Evolutionary conservation across 2,797 vertebrate genomes (phyloP).

Genomic region (Spatula clypeata): DNA sequence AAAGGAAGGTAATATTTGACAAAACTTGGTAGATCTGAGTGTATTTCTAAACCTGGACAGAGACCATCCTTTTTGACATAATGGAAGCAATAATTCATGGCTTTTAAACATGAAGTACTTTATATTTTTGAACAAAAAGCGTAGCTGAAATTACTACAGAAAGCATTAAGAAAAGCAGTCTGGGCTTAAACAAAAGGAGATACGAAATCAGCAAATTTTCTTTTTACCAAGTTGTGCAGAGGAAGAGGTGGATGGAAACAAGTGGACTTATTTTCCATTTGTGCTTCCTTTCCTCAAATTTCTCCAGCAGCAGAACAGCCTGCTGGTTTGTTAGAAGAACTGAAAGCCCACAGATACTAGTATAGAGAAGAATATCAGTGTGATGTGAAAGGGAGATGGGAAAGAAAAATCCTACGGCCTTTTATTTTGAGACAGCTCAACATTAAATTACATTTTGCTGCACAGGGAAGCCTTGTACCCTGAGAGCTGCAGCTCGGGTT

Average conservation of each 20-base stretch:
- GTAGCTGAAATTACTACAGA: slow-evolving; percentile 54
- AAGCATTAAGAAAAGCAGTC: slow-evolving; percentile 66
- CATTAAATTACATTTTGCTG: background rate
- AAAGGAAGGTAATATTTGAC: slow-evolving; percentile 74
- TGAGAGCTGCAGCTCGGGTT: background rate
- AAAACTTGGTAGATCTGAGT: slow-evolving; percentile 75
- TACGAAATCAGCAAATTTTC: background rate
- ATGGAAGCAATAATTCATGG: slow-evolving; percentile 73
- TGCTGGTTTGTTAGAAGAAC: slow-evolving; percentile 40
- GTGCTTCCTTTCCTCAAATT: slow-evolving; percentile 52
- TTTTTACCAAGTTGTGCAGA: background rate
- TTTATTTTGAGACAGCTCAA: slow-evolving; percentile 30
- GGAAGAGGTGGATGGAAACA: slow-evolving; percentile 33
- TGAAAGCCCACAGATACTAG: slow-evolving; percentile 44
- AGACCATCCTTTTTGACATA: slow-evolving; percentile 72
- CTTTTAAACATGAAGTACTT: slow-evolving; percentile 71
- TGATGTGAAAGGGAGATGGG: background rate
- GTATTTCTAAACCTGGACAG: slow-evolving; percentile 77
- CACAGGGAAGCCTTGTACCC: rapidly evolving
- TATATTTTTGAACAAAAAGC: slow-evolving; percentile 53
- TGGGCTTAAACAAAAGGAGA: slow-evolving; percentile 33
- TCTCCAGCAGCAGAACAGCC: slow-evolving; percentile 65
- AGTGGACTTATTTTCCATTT: slow-evolving; percentile 62
- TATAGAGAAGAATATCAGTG: slow-evolving; percentile 38
- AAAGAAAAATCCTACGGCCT: slow-evolving; percentile 16